Conservation (phyloP, 1,140 invertebrate species). For the Bombus superbus region DNA sequence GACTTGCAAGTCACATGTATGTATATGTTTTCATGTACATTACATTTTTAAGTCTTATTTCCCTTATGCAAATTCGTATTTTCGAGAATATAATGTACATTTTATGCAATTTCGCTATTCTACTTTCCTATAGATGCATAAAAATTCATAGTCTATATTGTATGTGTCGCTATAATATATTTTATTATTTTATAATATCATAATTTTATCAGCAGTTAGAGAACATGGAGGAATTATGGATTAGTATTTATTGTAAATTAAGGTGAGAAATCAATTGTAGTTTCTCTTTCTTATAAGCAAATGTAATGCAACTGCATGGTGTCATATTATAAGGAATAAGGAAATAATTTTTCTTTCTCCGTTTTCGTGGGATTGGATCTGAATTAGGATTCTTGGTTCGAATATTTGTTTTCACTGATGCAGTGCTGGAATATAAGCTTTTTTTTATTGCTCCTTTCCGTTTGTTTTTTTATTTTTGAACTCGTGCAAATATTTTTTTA, state of each 20-base stretch:
- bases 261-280: background rate
- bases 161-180: background rate
- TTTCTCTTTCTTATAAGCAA: too few species aligned
- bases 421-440: background rate
- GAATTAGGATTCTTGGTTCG: too few species aligned
- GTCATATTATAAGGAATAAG: background rate
- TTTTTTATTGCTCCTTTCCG: too few species aligned
- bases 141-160: too few species aligned
- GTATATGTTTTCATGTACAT: background rate
- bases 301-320: background rate
- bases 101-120: too few species aligned
- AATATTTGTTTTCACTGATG: background rate
- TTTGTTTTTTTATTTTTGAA: background rate
- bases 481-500: background rate
- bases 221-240: too few species aligned
- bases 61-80: too few species aligned
- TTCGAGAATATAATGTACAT: too few species aligned
- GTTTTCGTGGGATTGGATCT: too few species aligned
- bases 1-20: background rate
- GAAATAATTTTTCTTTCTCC: background rate
- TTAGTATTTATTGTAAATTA: background rate
- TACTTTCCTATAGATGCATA: too few species aligned
- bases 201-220: too few species aligned
- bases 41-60: background rate
- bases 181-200: background rate